phyloP scores from a whole-genome alignment of 2,797 vertebrate species.

The Siniperca obscura region DNA sequence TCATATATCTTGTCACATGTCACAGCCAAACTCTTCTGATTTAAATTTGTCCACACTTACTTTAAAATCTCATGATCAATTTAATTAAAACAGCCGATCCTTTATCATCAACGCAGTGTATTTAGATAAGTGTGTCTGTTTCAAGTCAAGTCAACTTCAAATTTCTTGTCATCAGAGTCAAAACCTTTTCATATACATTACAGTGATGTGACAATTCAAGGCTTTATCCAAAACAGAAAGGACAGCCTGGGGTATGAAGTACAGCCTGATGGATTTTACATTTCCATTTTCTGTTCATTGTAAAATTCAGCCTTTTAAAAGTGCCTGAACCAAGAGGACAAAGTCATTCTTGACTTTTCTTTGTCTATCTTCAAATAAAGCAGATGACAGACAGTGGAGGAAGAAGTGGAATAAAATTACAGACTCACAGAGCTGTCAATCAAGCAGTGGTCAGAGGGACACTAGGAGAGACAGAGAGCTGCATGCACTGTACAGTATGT shows the following conservation, averaged over 20 bases:
- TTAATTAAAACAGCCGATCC: not conserved
- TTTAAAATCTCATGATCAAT: not conserved
- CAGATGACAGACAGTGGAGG: conserved; percentile 11
- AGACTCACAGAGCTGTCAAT: conserved; percentile 35
- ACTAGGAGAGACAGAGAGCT: not conserved
- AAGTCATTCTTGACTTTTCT: conserved; percentile 11
- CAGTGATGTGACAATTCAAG: not conserved
- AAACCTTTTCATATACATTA: conserved; percentile 3
- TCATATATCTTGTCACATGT: not conserved
- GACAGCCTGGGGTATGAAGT: not conserved
- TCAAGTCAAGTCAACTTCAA: not conserved
- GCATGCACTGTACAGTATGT: not conserved
- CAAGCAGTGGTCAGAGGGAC: conserved; percentile 21
- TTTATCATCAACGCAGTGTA: not conserved
- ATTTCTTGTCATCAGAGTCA: not conserved
- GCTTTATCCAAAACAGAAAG: conserved; percentile 4
- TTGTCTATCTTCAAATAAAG: conserved; percentile 24
- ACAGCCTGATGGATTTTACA: conserved; percentile 27
- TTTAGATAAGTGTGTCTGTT: not conserved
- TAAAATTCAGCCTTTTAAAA: conserved; percentile 21
- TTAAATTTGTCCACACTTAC: not conserved
- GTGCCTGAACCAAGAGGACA: conserved; percentile 16
- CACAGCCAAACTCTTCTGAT: not conserved
- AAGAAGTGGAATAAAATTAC: conserved; percentile 29
- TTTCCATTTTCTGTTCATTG: conserved; percentile 15